Evolutionary conservation across 2,888 invertebrate genomes (phyloP).

Genomic region (Tortrix viridana): DNA sequence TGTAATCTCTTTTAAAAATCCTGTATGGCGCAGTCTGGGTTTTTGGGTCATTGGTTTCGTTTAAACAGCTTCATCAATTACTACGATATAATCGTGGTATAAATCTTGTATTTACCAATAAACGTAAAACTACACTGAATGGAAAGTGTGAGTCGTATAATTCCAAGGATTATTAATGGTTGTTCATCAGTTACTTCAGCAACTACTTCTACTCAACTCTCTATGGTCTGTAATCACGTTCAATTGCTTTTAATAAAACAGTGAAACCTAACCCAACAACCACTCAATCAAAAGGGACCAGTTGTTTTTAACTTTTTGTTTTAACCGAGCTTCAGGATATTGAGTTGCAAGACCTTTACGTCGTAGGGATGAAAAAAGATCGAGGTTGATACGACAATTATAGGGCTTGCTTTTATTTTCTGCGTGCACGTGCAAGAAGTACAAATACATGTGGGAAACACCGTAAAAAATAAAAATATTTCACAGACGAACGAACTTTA

Average conservation of each 20-base stretch:
- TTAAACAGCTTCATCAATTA: too few relatives aligned
- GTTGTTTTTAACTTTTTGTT: slow-evolving; percentile 54
- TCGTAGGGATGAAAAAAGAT: slow-evolving; percentile 18
- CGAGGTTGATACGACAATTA: slow-evolving; percentile 18
- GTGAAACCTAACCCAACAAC: slow-evolving; percentile 55
- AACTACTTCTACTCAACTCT: slow-evolving; percentile 41
- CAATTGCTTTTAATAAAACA: slow-evolving; percentile 74
- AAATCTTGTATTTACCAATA: too few relatives aligned
- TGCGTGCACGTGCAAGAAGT: slow-evolving; percentile 24
- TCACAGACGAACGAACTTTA: slow-evolving; percentile 43
- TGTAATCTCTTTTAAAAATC: too few relatives aligned
- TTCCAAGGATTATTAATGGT: slow-evolving; percentile 5
- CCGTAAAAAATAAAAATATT: slow-evolving; percentile 29
- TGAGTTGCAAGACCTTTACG: slow-evolving; percentile 47
- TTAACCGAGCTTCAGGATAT: slow-evolving; percentile 43
- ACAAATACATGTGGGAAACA: slow-evolving; percentile 24
- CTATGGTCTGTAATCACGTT: slow-evolving; percentile 58
- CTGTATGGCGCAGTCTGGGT: too few relatives aligned
- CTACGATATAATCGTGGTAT: too few relatives aligned
- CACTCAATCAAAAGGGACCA: slow-evolving; percentile 57
- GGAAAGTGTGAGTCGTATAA: background rate
- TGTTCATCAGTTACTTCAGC: slow-evolving; percentile 10
- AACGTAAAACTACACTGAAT: background rate
- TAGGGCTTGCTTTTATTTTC: slow-evolving; percentile 19
- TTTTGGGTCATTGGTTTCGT: too few relatives aligned